Percentiles rank a stretch among this genome's conserved stretches.
Evolutionary conservation across 2,797 vertebrate species (phyloP).

Genomic region (Melanitta fusca): DNA sequence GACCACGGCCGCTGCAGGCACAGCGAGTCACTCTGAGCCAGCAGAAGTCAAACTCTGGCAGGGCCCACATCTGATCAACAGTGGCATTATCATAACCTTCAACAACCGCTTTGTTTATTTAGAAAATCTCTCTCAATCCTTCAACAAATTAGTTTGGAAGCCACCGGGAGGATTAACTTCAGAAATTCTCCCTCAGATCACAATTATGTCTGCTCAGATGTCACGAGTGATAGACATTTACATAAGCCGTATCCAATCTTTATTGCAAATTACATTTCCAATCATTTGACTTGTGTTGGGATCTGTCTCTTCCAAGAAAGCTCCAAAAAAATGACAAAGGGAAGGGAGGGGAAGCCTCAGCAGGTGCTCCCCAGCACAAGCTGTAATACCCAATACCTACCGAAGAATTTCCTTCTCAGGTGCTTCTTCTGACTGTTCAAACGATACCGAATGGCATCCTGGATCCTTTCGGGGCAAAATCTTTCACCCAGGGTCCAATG

Average conservation of each 20-base stretch:
- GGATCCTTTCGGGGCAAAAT: background rate
- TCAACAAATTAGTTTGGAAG: conserved; percentile 71
- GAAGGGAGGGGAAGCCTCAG: background rate
- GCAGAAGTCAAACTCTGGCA: background rate
- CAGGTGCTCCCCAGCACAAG: background rate
- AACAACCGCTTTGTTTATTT: conserved; percentile 62
- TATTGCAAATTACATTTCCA: background rate
- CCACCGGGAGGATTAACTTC: conserved; percentile 50
- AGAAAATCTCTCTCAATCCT: conserved; percentile 70
- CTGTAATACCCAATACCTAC: background rate
- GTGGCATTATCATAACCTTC: conserved; percentile 64
- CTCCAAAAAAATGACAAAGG: background rate
- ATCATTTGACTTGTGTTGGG: background rate
- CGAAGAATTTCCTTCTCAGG: background rate
- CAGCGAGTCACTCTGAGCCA: background rate
- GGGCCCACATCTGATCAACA: conserved; percentile 31
- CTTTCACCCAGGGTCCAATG: background rate
- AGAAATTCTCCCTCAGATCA: conserved; percentile 36
- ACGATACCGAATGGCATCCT: background rate
- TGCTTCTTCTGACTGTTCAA: background rate
- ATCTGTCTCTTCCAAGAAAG: background rate
- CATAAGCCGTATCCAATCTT: background rate
- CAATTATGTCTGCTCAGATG: conserved; percentile 21
- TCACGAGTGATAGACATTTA: conserved; percentile 13
- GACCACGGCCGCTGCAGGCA: background rate